phyloP scores from a whole-genome alignment of 2,888 invertebrate species.

The Diloba caeruleocephala region DNA sequence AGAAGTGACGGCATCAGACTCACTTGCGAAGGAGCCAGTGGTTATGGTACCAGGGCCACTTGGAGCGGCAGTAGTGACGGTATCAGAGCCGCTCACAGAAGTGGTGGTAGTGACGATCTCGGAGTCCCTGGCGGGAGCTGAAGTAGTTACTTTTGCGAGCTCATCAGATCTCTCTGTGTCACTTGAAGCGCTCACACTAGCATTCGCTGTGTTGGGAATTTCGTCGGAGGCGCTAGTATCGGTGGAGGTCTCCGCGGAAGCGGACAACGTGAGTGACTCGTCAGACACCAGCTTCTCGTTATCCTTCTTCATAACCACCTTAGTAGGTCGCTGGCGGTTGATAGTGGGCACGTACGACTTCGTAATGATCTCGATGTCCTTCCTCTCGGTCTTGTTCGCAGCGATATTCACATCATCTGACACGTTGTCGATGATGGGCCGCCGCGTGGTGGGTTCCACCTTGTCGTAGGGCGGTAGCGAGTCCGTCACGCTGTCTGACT shows the following conservation, averaged over 20 bases:
- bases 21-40: not conserved
- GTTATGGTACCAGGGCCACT: slow-evolving; percentile 1
- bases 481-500: slow-evolving; percentile 75
- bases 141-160: not conserved
- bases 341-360: slow-evolving; percentile 80
- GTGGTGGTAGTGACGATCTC: not conserved
- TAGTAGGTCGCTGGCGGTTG: slow-evolving; percentile 76
- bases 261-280: slow-evolving; percentile 39
- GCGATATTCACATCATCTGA: slow-evolving; percentile 67
- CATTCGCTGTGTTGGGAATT: slow-evolving; percentile 38
- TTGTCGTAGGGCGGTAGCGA: slow-evolving; percentile 78
- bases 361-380: slow-evolving; percentile 82
- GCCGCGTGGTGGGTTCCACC: slow-evolving; percentile 78
- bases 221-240: slow-evolving; percentile 47
- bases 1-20: not conserved
- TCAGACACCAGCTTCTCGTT: slow-evolving; percentile 62
- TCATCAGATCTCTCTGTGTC: slow-evolving; percentile 14
- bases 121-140: slow-evolving; percentile 2
- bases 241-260: slow-evolving; percentile 57
- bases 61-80: slow-evolving; percentile 2
- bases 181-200: slow-evolving; percentile 8
- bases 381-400: slow-evolving; percentile 68
- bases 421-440: slow-evolving; percentile 83
- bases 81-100: not conserved
- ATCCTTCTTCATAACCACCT: slow-evolving; percentile 76